Base-by-base conservation (phyloP, 1,140 invertebrate species). In the Pygmarrhopalites habei region DNA sequence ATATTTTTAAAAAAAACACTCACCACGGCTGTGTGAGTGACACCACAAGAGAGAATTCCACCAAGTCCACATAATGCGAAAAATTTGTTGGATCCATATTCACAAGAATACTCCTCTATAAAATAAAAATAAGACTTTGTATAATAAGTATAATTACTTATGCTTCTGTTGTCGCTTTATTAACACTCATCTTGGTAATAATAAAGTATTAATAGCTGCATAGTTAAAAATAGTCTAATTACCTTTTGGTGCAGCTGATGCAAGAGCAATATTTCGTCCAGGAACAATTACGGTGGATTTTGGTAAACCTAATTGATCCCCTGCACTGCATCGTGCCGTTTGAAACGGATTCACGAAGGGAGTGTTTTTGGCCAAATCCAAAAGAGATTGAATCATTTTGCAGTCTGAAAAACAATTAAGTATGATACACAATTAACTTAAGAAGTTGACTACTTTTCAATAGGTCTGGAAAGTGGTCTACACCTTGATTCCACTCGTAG, bases 1-100 rank as follows among this genome's bases (percentile, higher is more conserved):
- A n/a, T n/a, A n/a, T n/a, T n/a, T n/a, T n/a, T n/a, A n/a, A n/a
- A n/a, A 41, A n/a, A 41, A n/a, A n/a, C n/a, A n/a, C n/a, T n/a
- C n/a, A 96, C 90, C 43, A 97, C 85, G 53, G 87, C 85, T 19
- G 89, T 89, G 71, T 86, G 85, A 32, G 85, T 86, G 64, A 92
- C 72, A 78, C 97, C 97, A 79, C 97, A 99, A 52, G 94, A 97
- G 14, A 99, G 80, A 74, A 98, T 85, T 72, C 91, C 90, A 68
- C 95, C 96, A 72, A 98, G 79, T 65, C 92, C 95, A 78, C 96
- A 99, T 23, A 96, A 80, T 23, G 85, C 82, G 78, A 94, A 99
- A 75, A 93, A 99, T 73, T 97, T 87, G 43, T 80, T 76, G 0
- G 92, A 95, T 35, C 90, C 96, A 80, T 93, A 98, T 75, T 91